phyloP scores from a whole-genome alignment of 2,888 invertebrate genomes.

The Galeopsomyia nigrocyanea region DNA sequence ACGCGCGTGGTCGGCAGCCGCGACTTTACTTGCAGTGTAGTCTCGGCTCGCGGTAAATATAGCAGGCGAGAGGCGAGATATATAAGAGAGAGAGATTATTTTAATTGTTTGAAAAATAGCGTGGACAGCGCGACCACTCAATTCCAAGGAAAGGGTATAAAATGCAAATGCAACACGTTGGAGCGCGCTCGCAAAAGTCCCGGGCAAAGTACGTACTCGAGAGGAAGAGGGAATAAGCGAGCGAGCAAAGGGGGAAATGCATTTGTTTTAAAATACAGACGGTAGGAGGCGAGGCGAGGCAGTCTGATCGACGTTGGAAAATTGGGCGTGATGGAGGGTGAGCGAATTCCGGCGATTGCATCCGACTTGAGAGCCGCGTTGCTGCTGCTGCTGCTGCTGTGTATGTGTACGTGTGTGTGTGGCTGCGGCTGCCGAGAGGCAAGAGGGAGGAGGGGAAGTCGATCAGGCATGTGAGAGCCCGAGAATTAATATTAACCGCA shows the following conservation, averaged over 20 bases:
- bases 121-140: too few relatives aligned
- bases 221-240: background rate
- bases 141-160: too few relatives aligned
- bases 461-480: slow-evolving; percentile 54
- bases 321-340: slow-evolving; percentile 13
- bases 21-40: slow-evolving; percentile 41
- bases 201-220: slow-evolving; percentile 3
- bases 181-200: slow-evolving; percentile 17
- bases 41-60: background rate
- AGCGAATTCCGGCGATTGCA: slow-evolving; percentile 37
- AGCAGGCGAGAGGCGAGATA: too few relatives aligned
- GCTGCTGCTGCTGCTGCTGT: background rate
- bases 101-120: too few relatives aligned
- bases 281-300: too few relatives aligned
- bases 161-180: too few relatives aligned
- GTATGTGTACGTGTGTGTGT: too few relatives aligned
- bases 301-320: slow-evolving; percentile 17
- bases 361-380: slow-evolving; percentile 34
- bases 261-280: slow-evolving; percentile 2
- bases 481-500: slow-evolving; percentile 62
- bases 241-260: background rate
- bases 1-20: slow-evolving; percentile 31
- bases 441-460: slow-evolving; percentile 44
- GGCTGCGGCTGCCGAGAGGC: background rate
- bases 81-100: too few relatives aligned